Percentiles rank a stretch among this genome's conserved stretches.
Evolutionary conservation across 2,888 invertebrate species (phyloP).

Genomic region (Lepidocyrtinus sp.): DNA sequence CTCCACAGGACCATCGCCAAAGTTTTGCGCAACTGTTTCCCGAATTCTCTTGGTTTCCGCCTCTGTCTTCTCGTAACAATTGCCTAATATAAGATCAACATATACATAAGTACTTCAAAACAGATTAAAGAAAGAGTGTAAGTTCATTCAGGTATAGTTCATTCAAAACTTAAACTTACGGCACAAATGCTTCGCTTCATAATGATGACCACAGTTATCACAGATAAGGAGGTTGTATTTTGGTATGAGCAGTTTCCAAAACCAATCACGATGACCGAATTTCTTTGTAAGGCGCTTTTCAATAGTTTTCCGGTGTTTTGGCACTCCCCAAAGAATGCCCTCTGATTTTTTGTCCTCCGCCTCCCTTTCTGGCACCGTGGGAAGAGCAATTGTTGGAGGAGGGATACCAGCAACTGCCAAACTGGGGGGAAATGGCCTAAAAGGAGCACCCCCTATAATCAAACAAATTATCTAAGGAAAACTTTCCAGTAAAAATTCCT

Average conservation of each 20-base stretch:
- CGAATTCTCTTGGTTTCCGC: slow-evolving; percentile 87
- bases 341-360: slow-evolving; percentile 72
- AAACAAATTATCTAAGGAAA: background rate
- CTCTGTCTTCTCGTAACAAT: slow-evolving; percentile 88
- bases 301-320: slow-evolving; percentile 82
- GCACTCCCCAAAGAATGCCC: slow-evolving; percentile 87
- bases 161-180: slow-evolving; percentile 77
- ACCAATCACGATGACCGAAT: slow-evolving; percentile 80
- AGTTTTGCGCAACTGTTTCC: slow-evolving; percentile 80
- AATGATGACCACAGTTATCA: slow-evolving; percentile 86
- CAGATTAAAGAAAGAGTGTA: background rate
- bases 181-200: slow-evolving; percentile 85
- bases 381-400: slow-evolving; percentile 14
- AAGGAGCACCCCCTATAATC: background rate
- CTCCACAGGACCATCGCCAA: slow-evolving; percentile 83
- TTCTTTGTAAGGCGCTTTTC: slow-evolving; percentile 83
- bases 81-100: slow-evolving; percentile 78
- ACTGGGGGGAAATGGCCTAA: slow-evolving; percentile 37
- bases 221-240: slow-evolving; percentile 85
- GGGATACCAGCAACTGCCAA: slow-evolving; percentile 33
- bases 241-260: slow-evolving; percentile 81
- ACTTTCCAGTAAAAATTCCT: too few relatives aligned
- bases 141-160: too few relatives aligned
- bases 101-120: too few relatives aligned
- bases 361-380: background rate